Base-by-base conservation (phyloP, 2,797 vertebrate genomes). In the Mormyrops attenuatus region DNA sequence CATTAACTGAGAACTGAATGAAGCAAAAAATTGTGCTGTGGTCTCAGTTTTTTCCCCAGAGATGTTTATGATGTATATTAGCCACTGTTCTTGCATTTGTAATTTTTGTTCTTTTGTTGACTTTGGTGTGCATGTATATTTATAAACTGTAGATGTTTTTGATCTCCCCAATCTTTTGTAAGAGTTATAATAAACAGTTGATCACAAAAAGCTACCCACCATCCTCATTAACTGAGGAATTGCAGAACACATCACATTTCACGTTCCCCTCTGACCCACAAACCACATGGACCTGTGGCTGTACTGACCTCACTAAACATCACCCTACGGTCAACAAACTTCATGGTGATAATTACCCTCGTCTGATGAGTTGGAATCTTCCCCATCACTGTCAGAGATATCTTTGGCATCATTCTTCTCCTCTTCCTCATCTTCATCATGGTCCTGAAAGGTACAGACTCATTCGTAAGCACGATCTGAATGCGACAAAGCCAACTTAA, bases 361-460 rank as follows among this genome's bases (percentile, higher is more conserved):
- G 88, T 98, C 98, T 0, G 98, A 99, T 5, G 97, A 97, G 90
- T 96, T 96, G 0, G 97, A 97, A 60, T 97, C 97, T 5, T 95
- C 96, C 90, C 96, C 95, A 5, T 97, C 97, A 8, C 96, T 96
- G n/a, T 95, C 96, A 30, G 96, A 95, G 86, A 94, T 94, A 22
- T 91, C 91, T 11, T 95, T 95, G 0, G 94, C 95, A 0, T 96
- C 95, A 0, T 95, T 96, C 0, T 95, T 95, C 0, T 96, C 96
- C 0, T 96, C 96, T 0, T 95, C 96, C 0, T 91, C 96, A 13
- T 93, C 92, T 0, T 93, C 94, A 0, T 94, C 95, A 22, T 50
- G n/a, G 15, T 93, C 93, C 95, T 96, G 60, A 53, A 89, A 91
- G 20, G 44, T 44, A 15, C 55, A 63, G 17, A 85, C 22, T 41